Evolutionary conservation across 92 coral and sea anemone species (phyloP).

Genomic region (Actinostola sp.): DNA sequence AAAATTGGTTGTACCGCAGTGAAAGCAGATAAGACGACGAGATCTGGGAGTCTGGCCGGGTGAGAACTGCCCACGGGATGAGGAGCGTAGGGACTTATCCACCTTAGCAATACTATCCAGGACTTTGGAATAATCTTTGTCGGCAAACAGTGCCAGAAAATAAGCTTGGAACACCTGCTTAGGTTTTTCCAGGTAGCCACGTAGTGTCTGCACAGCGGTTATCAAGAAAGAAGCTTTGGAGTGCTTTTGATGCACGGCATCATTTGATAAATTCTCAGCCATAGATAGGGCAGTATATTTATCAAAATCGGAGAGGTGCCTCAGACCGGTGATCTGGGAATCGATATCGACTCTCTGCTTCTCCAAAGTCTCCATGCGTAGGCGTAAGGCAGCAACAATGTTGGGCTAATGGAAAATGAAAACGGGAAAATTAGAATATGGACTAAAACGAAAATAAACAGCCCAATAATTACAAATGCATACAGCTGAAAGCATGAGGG

Average conservation of each 20-base stretch:
- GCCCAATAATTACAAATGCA: too few relatives aligned
- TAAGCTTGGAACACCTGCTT: constrained; percentile 5
- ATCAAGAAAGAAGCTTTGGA: constrained; percentile 1
- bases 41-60: too few relatives aligned
- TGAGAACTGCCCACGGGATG: too few relatives aligned
- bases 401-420: too few relatives aligned
- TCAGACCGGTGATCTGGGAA: neutral
- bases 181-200: constrained; percentile 5
- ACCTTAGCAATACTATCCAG: constrained; percentile 24
- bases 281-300: constrained; percentile 17
- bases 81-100: constrained; percentile 10
- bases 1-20: too few relatives aligned
- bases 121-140: constrained; percentile 35
- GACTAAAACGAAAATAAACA: too few relatives aligned
- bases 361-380: constrained; percentile 20
- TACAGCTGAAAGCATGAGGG: too few relatives aligned
- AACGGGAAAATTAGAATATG: too few relatives aligned
- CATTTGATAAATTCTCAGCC: constrained; percentile 11
- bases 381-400: too few relatives aligned
- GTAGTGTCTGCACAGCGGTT: constrained; percentile 11
- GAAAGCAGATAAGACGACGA: too few relatives aligned
- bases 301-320: constrained; percentile 17
- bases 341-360: neutral
- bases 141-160: constrained; percentile 28
- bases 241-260: neutral